A percentile compares a stretch with the other conserved stretches of the same genome.
phyloP scores from a whole-genome alignment of 2,113 vertebrate species.

The Tyto alba region DNA sequence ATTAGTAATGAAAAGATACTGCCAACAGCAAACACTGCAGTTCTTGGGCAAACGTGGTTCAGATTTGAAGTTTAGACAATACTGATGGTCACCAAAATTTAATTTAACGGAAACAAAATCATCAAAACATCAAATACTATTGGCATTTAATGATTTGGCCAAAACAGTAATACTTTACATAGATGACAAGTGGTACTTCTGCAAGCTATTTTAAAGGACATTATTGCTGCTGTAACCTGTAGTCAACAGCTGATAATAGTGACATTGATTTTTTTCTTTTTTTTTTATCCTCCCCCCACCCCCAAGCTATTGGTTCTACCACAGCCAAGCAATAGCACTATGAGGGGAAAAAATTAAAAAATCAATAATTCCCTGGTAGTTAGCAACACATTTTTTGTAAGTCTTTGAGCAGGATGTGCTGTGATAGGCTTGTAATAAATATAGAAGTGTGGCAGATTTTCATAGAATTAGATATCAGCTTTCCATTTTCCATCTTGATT shows the following conservation, averaged over 20 bases:
- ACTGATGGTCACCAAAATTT: background rate
- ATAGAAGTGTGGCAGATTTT: constrained; percentile 34
- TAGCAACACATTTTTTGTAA: constrained; percentile 47
- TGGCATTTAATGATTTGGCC: background rate
- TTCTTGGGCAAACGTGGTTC: background rate
- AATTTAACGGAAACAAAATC: background rate
- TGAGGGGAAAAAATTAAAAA: background rate
- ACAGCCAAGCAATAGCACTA: constrained; percentile 18
- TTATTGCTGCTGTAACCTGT: constrained; percentile 52
- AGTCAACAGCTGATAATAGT: constrained; percentile 54
- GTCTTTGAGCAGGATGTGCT: constrained; percentile 41
- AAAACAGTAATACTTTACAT: background rate
- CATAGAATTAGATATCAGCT: background rate
- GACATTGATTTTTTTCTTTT: constrained; percentile 31
- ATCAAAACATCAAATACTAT: background rate
- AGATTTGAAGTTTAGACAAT: background rate
- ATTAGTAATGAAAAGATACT: background rate
- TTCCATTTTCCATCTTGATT: background rate
- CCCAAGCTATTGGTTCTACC: constrained; percentile 9
- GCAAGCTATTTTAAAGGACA: constrained; percentile 19
- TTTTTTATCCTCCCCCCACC: no score
- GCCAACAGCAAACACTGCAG: background rate
- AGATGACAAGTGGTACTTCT: background rate
- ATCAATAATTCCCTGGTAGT: constrained; percentile 50
- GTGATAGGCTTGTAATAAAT: constrained; percentile 37